Evolutionary conservation across 2,797 vertebrate genomes (phyloP).

Genomic region (Oryzias sinensis): DNA sequence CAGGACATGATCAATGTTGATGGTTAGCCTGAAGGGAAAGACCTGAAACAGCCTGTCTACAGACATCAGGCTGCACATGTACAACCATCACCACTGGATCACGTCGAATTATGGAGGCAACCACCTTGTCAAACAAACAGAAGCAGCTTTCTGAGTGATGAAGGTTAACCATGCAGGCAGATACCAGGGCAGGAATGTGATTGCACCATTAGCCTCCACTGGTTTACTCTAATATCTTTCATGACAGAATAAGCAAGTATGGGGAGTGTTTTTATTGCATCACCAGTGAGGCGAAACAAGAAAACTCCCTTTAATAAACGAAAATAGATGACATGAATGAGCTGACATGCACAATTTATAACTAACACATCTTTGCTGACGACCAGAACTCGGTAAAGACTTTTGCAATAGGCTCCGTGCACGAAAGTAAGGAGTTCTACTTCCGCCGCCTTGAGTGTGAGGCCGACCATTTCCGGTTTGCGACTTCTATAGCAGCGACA

Average conservation of each 20-base stretch:
- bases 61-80: constrained; percentile 13
- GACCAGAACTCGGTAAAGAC: constrained; percentile 27
- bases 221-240: constrained; percentile 22
- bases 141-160: constrained; percentile 27
- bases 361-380: constrained; percentile 17
- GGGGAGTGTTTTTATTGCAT: constrained; percentile 24
- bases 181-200: constrained; percentile 29
- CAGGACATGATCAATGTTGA: background rate
- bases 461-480: too few relatives aligned
- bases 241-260: constrained; percentile 13
- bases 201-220: constrained; percentile 31
- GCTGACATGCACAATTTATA: constrained; percentile 24
- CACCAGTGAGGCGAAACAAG: constrained; percentile 19
- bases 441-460: too few relatives aligned
- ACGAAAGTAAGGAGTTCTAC: too few relatives aligned
- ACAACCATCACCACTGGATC: constrained; percentile 5
- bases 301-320: constrained; percentile 29
- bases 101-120: background rate
- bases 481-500: too few relatives aligned
- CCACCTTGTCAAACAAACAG: constrained; percentile 52
- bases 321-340: constrained; percentile 25
- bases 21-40: constrained; percentile 6
- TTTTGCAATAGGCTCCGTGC: too few relatives aligned
- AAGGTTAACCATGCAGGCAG: constrained; percentile 41
- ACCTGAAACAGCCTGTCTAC: constrained; percentile 2